A percentile compares a stretch with the other conserved stretches of the same genome.
Evolutionary conservation across 1,140 invertebrate species (phyloP).

Genomic region (Penaeus indicus): DNA sequence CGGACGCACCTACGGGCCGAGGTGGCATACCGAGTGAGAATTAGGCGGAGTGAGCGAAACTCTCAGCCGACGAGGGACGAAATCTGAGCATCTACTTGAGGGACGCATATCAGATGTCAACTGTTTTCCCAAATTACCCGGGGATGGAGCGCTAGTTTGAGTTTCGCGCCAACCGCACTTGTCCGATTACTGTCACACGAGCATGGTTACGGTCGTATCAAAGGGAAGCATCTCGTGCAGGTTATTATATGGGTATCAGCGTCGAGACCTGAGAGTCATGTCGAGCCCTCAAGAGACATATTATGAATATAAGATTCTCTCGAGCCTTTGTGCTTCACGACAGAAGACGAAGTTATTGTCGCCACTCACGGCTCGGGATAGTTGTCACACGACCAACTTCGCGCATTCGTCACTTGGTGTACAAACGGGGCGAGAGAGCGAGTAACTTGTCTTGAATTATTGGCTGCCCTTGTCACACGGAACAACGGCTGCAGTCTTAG

Average conservation of each 20-base stretch:
- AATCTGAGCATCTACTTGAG: conserved; percentile 58
- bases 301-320: no score
- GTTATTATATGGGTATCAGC: no score
- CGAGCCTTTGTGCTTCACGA: no score
- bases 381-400: conserved; percentile 51
- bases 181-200: conserved; percentile 26
- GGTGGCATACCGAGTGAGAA: conserved; percentile 4
- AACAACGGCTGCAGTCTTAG: neutral
- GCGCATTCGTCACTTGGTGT: conserved; percentile 53
- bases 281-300: no score
- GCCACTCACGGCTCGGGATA: conserved; percentile 40
- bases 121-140: conserved; percentile 64
- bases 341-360: conserved; percentile 3
- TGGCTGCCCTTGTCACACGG: conserved; percentile 42
- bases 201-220: neutral
- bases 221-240: no score
- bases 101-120: conserved; percentile 60
- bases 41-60: conserved; percentile 29
- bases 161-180: conserved; percentile 49
- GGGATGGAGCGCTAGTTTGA: conserved; percentile 56
- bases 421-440: conserved; percentile 49
- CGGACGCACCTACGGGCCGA: neutral
- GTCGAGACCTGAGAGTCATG: no score
- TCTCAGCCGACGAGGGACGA: conserved; percentile 10
- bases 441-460: conserved; percentile 50